These are phyloP conservation scores for Drosophila ohnishii DNA, from an alignment of 1,140 invertebrate species.

Conservation along the genomic window DNA sequence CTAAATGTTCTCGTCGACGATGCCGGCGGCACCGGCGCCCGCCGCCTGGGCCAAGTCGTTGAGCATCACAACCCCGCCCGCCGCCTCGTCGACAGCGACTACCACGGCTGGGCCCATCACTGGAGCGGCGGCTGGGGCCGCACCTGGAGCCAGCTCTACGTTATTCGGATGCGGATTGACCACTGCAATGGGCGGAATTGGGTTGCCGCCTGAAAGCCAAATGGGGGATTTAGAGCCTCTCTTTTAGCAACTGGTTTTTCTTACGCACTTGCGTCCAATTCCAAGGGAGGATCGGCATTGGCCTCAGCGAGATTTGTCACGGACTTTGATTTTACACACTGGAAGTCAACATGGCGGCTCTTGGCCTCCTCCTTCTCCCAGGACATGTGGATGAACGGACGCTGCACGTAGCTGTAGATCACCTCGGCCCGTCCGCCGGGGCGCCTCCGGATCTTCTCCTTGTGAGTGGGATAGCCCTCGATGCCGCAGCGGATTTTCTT, in stretches of 20 bases:
- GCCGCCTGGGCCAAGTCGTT: conserved; percentile 70
- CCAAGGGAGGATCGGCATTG: conserved; percentile 92
- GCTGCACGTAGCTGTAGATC: conserved; percentile 99
- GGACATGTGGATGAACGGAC: conserved; percentile 99
- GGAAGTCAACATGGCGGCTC: conserved; percentile 99
- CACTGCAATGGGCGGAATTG: conserved; percentile 81
- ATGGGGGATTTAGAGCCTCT: not conserved
- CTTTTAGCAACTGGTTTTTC: not conserved
- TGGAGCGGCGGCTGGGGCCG: conserved; percentile 27
- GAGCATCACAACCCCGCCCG: conserved; percentile 65
- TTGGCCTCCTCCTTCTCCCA: conserved; percentile 99
- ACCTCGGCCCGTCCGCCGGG: conserved; percentile 95
- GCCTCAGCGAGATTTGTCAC: conserved; percentile 96
- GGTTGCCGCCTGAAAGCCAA: conserved; percentile 84
- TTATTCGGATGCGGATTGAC: conserved; percentile 66
- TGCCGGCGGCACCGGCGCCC: conserved; percentile 43
- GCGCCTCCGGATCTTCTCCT: conserved; percentile 97
- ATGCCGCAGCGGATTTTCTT: conserved; percentile 99
- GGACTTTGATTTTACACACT: conserved; percentile 97
- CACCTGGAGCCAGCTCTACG: conserved; percentile 38
- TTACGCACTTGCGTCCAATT: conserved; percentile 85
- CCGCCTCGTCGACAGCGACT: conserved; percentile 76
- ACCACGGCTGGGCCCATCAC: conserved; percentile 48
- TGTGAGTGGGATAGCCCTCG: conserved; percentile 99
- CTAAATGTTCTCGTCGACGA: conserved; percentile 60